phyloP scores from a whole-genome alignment of 2,797 vertebrate genomes.

The Anguilla marmorata region DNA sequence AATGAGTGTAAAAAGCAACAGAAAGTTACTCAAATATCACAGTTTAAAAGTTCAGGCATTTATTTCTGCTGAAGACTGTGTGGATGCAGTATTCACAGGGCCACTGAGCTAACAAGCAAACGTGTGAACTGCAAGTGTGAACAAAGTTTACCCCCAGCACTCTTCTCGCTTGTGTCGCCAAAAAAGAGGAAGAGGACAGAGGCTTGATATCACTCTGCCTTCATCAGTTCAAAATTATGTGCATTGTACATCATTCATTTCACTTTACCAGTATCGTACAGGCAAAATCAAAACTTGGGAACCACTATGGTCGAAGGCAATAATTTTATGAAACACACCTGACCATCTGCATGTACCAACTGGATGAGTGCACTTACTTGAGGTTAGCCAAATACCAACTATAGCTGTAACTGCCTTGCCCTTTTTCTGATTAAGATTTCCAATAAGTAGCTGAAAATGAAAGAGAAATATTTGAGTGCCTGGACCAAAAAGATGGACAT shows the following conservation, averaged over 20 bases:
- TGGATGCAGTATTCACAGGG: neutral
- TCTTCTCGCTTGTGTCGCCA: neutral
- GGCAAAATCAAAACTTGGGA: neutral
- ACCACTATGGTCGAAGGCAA: neutral
- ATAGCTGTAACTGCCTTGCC: neutral
- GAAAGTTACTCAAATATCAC: neutral
- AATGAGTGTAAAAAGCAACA: neutral
- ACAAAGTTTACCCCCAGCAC: neutral
- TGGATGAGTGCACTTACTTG: neutral
- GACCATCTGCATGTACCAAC: neutral
- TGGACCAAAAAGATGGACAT: neutral
- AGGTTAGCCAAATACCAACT: neutral
- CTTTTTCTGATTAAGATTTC: neutral
- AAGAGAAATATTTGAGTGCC: neutral
- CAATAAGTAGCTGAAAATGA: neutral
- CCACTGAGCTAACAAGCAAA: neutral
- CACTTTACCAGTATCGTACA: neutral
- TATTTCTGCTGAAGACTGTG: neutral
- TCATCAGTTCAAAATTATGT: neutral
- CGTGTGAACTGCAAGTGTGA: neutral
- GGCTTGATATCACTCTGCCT: neutral
- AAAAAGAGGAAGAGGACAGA: slow-evolving; percentile 9
- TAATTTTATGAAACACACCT: neutral
- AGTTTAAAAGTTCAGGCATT: neutral
- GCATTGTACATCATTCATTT: neutral